Base-by-base conservation (phyloP, 2,797 vertebrate genomes). In the Falco peregrinus region DNA sequence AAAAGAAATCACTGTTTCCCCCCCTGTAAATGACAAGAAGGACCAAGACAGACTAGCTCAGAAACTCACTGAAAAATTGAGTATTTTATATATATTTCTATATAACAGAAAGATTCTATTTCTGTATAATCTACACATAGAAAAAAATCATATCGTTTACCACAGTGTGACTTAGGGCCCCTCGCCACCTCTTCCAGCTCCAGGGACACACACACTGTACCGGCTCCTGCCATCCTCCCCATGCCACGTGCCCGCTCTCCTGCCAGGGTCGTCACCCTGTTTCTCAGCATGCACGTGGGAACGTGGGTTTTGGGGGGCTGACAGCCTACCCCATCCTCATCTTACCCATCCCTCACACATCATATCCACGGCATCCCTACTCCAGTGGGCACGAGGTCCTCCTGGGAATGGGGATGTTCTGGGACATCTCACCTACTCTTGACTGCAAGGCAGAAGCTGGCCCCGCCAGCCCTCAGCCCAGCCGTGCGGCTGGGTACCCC, bases 201-300 rank as follows among this genome's bases (percentile, higher is more conserved):
- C 13, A 24, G 84, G 59, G 18, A 4, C 41, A 43, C 0, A 0
- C 9, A 0, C 0, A 0, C 6, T 15, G 53, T 24, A n/a, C 37
- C 63, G 7, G 2, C 37, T 77, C 54, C 43, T 26, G 64, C 56
- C 68, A 59, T 64, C 39, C 63, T 19, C 20, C 26, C 68, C 16
- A 50, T 45, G 35, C 39, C 17, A 1, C 1, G 0, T 16, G 43
- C 31, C 61, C 41, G 64, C 41, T 35, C 41, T 50, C 45, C 69
- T 2, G 5, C 35, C 48, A 54, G 18, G 15, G 15, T 41, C 73
- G 33, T 20, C 35, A 3, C 16, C 16, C 1, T 22, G 18, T 11
- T 6, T 25, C 76, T 63, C 63, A 59, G 33, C 11, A 6, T 6
- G 25, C 28, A 29, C 2, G 1, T 41, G 53, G 33, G 43, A 39